Evolutionary conservation across 2,888 invertebrate species (phyloP), one percentile per base, ranked within the genome.

Genomic region (Exephanes ischioxanthus): DNA sequence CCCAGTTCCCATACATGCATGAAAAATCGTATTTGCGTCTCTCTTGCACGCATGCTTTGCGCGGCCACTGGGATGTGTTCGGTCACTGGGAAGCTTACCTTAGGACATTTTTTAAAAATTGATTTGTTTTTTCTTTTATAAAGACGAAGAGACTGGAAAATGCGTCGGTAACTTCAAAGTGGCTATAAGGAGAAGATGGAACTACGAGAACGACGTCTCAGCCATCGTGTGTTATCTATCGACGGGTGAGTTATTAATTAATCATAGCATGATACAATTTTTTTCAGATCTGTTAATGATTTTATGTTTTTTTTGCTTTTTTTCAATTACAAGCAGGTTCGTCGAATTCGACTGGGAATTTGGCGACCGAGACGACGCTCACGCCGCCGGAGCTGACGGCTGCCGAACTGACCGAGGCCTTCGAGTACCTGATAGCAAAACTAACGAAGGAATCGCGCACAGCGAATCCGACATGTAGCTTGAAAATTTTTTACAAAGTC

Each of bases 91-190:
- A 26, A 2, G 26, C 3, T 26, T 26, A 26, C 26, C 26, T 26
- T 26, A 26, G 3, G 26, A 26, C 26, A 26, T 26, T 26, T 3
- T 3, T 3, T 3, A 26, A 26, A 26, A 26, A 26, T 26, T 26
- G 26, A 26, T 26, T 26, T 26, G 26, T 26, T 53, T 51, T 68
- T 41, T 72, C 67, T 7, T 41, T 76, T 63, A 95, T 95, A 41
- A 93, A 98, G 98, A 98, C 93, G 98, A 98, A 94, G 98, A 98
- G 93, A 97, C 98, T 68, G 98, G 98, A n/a, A 97, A 97, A 93
- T 97, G 97, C 88, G 95, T 98, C 9, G 96, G 97, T 79, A 96
- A 97, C 89, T 97, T 97, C 91, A 97, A 97, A 90, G 97, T 98
- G 83, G 97, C 97, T 14, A 97, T 98, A 89, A 96, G 97, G 73